phyloP scores from a whole-genome alignment of 2,888 invertebrate species.

The Erebia ligea region DNA sequence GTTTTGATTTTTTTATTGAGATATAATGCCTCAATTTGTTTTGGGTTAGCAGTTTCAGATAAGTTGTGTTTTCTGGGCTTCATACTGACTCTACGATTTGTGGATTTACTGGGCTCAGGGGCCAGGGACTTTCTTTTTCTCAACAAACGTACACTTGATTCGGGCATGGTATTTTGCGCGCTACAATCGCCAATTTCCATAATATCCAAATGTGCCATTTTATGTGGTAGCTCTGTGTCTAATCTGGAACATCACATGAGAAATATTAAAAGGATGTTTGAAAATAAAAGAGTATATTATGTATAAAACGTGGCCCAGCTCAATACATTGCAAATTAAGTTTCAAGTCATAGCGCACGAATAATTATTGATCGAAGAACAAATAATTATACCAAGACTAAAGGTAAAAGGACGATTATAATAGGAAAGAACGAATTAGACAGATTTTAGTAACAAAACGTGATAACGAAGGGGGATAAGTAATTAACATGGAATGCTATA shows the following conservation, averaged over 20 bases:
- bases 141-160: slow-evolving; percentile 59
- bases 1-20: slow-evolving; percentile 82
- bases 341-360: too few relatives aligned
- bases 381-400: too few relatives aligned
- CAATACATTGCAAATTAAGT: too few relatives aligned
- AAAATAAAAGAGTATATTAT: neutral
- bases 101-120: slow-evolving; percentile 62
- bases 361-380: too few relatives aligned
- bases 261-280: neutral
- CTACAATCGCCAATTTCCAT: slow-evolving; percentile 66
- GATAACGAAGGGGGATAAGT: too few relatives aligned
- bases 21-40: slow-evolving; percentile 81
- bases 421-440: too few relatives aligned
- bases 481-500: too few relatives aligned
- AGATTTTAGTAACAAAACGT: too few relatives aligned
- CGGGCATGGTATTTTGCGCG: slow-evolving; percentile 49
- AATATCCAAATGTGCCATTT: slow-evolving; percentile 77
- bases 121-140: slow-evolving; percentile 70
- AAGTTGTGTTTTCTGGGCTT: slow-evolving; percentile 72
- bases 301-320: neutral
- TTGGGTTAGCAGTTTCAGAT: slow-evolving; percentile 66
- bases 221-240: slow-evolving; percentile 69
- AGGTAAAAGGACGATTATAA: too few relatives aligned
- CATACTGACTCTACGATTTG: slow-evolving; percentile 76
- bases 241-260: slow-evolving; percentile 53